These are phyloP conservation scores for Melanotaenia duboulayi DNA, from an alignment of 2,113 vertebrate species.

Conservation along the genomic window DNA sequence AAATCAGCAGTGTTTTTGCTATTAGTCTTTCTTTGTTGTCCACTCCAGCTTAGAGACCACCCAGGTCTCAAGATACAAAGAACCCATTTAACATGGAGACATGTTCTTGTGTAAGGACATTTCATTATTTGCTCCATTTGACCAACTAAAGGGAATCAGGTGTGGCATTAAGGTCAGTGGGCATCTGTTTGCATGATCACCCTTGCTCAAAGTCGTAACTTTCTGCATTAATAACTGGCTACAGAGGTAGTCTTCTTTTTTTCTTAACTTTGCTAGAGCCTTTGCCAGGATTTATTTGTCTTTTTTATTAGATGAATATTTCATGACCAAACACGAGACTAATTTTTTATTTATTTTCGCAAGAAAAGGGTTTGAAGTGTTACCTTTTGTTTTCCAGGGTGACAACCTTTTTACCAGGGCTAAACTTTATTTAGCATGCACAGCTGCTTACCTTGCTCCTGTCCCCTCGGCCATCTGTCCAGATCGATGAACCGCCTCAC, in stretches of 20 bases:
- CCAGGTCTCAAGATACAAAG: background rate
- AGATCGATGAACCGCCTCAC: constrained; percentile 34
- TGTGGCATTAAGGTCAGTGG: constrained; percentile 23
- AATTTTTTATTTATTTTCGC: background rate
- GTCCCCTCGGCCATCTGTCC: constrained; percentile 68
- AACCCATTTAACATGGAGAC: background rate
- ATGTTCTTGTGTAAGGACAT: constrained; percentile 18
- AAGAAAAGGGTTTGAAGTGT: background rate
- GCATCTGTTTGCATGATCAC: constrained; percentile 46
- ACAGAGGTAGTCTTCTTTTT: background rate
- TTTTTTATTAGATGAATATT: background rate
- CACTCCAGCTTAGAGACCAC: constrained; percentile 7
- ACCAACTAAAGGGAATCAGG: constrained; percentile 24
- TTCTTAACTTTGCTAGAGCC: no score
- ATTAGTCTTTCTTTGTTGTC: background rate
- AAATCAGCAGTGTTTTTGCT: no score
- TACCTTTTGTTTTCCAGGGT: constrained; percentile 5
- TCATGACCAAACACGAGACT: background rate
- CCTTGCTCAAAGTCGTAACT: constrained; percentile 31
- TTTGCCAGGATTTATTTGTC: background rate
- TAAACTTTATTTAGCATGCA: constrained; percentile 54
- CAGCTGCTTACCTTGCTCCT: constrained; percentile 55
- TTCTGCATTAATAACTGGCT: background rate
- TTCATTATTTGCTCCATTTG: constrained; percentile 11
- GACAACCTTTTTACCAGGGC: constrained; percentile 34